Evolutionary conservation across 2,888 invertebrate genomes (phyloP), one percentile per base, ranked within the genome.

Genomic region (Dusona sp.): DNA sequence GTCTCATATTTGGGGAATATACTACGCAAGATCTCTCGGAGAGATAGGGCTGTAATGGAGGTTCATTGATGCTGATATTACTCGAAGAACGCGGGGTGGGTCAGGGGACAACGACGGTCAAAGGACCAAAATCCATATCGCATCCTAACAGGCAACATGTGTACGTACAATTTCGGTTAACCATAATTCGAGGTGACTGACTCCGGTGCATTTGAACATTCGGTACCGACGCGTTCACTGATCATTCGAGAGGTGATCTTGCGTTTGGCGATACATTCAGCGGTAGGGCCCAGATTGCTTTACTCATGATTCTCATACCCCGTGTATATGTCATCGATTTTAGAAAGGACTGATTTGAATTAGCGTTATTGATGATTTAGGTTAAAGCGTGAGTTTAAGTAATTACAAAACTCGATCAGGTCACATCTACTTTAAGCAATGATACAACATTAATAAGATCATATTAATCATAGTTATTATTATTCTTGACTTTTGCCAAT

Each of bases 61-160:
- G 61, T 70, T 57, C 67, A 38, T 67, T 16, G 64, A 57, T 42
- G 57, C 48, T 68, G 70, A 38, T 73, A 81, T 85, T 75, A 68
- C 54, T 74, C 77, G 45, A 82, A 81, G 85, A 61, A 81, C 61
- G 45, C 1, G n/a, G 51, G 22, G 9, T 48, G 54, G 65, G 38
- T 33, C 45, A 48, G 61, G 38, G 54, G 33, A 78, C 38, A 70
- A 22, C 29, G 16, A 29, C 16, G 74, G 74, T 68, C 85, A 70
- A 79, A 85, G 79, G 82, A 68, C 51, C 82, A 79, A 83, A 75
- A 75, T 75, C 79, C 82, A 79, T 83, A 83, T 83, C 79, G 54
- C 64, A 19, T 51, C 36, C 79, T 9, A 74, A 45, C 85, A 82
- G 61, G 48, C 70, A 70, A 79, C 75, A 65, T 75, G 33, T 65